Conservation (phyloP, 2,888 invertebrate genomes). For the Eristalis arbustorum region DNA sequence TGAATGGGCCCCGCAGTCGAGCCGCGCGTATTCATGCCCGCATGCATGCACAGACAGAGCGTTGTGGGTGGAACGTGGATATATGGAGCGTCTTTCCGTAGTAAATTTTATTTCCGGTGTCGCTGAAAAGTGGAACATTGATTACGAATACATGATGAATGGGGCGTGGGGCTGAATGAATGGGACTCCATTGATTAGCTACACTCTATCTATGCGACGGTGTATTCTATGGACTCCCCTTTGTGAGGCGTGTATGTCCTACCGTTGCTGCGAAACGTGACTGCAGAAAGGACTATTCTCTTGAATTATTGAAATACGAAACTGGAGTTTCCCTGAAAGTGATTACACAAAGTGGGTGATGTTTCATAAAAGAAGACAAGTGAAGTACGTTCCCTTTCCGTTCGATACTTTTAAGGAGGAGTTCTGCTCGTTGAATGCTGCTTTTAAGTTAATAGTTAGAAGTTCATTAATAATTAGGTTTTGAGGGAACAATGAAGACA, state of each 20-base stretch:
- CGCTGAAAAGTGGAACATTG: slow-evolving; percentile 60
- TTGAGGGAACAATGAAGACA: not conserved
- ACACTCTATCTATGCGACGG: slow-evolving; percentile 6
- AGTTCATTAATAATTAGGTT: not conserved
- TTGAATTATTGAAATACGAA: slow-evolving; percentile 21
- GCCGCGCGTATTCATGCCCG: not conserved
- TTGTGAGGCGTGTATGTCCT: not conserved
- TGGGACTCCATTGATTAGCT: slow-evolving; percentile 36
- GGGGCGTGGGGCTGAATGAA: not conserved
- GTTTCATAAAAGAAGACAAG: not conserved
- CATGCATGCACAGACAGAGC: not conserved
- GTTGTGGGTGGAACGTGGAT: slow-evolving; percentile 9
- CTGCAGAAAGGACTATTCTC: slow-evolving; percentile 21
- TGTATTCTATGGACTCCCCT: slow-evolving; percentile 12
- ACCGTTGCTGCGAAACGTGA: slow-evolving; percentile 15
- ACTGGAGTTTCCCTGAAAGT: slow-evolving; percentile 8
- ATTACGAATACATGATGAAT: slow-evolving; percentile 10
- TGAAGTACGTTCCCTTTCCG: not conserved
- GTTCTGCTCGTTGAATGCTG: not conserved
- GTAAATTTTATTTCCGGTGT: slow-evolving; percentile 66
- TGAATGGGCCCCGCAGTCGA: slow-evolving; percentile 16
- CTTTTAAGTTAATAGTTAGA: too few relatives aligned
- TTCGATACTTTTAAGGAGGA: not conserved
- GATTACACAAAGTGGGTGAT: slow-evolving; percentile 5
- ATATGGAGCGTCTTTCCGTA: slow-evolving; percentile 52